Percentiles rank a stretch among this genome's conserved stretches.
Evolutionary conservation across 2,797 vertebrate genomes (phyloP).

Genomic region (Phrynocephalus guinanensis): DNA sequence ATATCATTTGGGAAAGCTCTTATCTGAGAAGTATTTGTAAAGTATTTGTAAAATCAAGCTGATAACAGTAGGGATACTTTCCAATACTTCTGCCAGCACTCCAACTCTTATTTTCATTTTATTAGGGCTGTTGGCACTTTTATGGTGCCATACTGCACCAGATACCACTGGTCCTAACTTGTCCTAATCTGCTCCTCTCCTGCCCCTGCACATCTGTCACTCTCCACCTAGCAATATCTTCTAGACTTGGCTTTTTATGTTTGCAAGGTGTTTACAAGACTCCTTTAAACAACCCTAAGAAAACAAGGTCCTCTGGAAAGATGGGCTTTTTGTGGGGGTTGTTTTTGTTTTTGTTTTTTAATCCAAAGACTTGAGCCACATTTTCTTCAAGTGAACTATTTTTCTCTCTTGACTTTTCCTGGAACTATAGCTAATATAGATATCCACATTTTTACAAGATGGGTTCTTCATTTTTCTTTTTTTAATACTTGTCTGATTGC

Average conservation of each 20-base stretch:
- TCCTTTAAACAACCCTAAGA: conserved; percentile 56
- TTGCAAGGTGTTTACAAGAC: conserved; percentile 68
- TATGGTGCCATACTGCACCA: conserved; percentile 36
- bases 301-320: conserved; percentile 66
- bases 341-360: conserved; percentile 56
- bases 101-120: conserved; percentile 64
- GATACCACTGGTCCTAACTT: conserved; percentile 36
- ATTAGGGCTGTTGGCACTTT: conserved; percentile 61
- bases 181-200: conserved; percentile 8
- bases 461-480: conserved; percentile 56
- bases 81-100: conserved; percentile 52
- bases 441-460: conserved; percentile 70
- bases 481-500: conserved; percentile 59
- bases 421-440: conserved; percentile 60
- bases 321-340: background rate
- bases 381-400: conserved; percentile 61
- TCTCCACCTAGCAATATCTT: conserved; percentile 61
- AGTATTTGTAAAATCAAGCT: conserved; percentile 56
- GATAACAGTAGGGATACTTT: conserved; percentile 52
- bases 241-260: conserved; percentile 61
- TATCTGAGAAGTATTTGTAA: conserved; percentile 56
- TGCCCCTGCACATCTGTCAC: conserved; percentile 43
- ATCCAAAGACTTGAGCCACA: conserved; percentile 75
- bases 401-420: conserved; percentile 48
- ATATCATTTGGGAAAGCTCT: conserved; percentile 73